Base-by-base conservation (phyloP, 2,113 vertebrate genomes). In the Psittacara wagleri region DNA sequence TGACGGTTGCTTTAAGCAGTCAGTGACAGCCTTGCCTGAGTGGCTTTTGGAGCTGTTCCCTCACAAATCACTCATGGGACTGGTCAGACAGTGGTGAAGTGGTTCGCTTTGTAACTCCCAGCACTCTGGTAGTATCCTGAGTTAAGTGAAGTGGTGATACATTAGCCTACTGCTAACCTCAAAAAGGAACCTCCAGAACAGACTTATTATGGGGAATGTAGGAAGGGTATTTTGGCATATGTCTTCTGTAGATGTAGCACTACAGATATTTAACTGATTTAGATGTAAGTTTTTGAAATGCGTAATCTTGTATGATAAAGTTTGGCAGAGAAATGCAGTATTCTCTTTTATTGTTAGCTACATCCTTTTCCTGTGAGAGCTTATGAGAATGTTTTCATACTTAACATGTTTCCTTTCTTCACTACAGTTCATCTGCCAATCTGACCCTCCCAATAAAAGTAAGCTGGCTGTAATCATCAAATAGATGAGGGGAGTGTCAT, bases 281-380 rank as follows among this genome's bases (percentile, higher is more conserved):
- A 63, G 86, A 39, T 39, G 6, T 23, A 39, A 49, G 43, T 33
- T 84, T 87, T 86, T 74, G 59, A 91, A 92, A 62, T 66, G 52
- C 37, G 17, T 17, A 25, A 54, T 84, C 80, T 33, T 11, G n/a
- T 59, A 18, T 19, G 43, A 46, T 80, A 17, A 87, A 43, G 70
- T 74, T 63, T 94, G 91, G 90, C 66, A 66, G 77, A 93, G 74
- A 86, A 94, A 46, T 4, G 41, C 31, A 24, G 24, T 61, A 33
- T 37, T 93, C 77, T 94, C 70, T 79, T 80, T 93, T 66, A 88
- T 90, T 94, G 95, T 94, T 86, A 94, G 90, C 88, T 96, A 85
- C 92, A 95, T 92, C 94, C 96, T 94, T 96, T 97, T 96, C 94
- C 94, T 96, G 79, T 90, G 82, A 94, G 74, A 76, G 67, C 91